Evolutionary conservation across 2,113 vertebrate genomes (phyloP).

Genomic region (Hipposideros armiger): DNA sequence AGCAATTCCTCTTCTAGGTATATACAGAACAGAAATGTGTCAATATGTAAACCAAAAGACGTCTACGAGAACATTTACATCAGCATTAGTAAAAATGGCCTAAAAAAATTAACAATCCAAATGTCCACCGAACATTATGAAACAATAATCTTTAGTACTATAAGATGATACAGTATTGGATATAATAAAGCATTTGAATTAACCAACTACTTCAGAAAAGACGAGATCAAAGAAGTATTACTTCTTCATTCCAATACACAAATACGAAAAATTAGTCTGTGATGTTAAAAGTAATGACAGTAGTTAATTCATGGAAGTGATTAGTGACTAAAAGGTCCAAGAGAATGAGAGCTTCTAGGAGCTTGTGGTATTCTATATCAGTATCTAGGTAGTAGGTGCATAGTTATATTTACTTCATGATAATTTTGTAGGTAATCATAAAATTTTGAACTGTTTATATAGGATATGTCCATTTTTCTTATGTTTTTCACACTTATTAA

Average conservation of each 20-base stretch:
- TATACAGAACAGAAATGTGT: not conserved
- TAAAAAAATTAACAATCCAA: not conserved
- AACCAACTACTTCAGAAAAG: not conserved
- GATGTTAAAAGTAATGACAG: not conserved
- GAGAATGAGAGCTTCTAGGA: fast-evolving
- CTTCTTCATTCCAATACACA: not conserved
- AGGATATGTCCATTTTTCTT: not conserved
- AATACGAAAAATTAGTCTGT: not conserved
- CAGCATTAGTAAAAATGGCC: not conserved
- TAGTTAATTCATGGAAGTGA: not conserved
- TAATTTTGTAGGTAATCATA: not conserved
- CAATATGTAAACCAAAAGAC: not conserved
- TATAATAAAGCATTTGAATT: not conserved
- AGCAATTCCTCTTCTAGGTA: not conserved
- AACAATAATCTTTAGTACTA: too few species aligned
- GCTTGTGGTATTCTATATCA: not conserved
- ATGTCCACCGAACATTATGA: not conserved
- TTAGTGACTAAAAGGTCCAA: not conserved
- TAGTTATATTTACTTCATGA: not conserved
- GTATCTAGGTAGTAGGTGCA: not conserved
- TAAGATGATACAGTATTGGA: not conserved
- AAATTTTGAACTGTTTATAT: not conserved
- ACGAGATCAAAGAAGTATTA: not conserved
- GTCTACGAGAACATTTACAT: not conserved
- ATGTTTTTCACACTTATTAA: not conserved